phyloP scores from a whole-genome alignment of 2,113 vertebrate species.

The Rhegmatorhina hoffmannsi region DNA sequence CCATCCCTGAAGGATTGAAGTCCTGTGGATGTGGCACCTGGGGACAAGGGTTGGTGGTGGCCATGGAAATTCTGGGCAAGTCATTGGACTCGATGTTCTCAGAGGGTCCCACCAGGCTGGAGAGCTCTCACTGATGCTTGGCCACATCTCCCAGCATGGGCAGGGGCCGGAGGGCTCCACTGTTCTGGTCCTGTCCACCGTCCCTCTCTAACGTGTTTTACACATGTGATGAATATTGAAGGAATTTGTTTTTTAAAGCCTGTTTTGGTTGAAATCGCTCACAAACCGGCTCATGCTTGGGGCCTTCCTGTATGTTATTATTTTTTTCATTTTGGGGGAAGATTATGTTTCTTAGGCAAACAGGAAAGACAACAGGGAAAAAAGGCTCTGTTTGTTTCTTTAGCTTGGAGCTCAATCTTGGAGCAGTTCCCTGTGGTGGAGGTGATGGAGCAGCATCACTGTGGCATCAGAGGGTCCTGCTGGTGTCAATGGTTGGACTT shows the following conservation, averaged over 20 bases:
- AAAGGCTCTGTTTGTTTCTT: conserved; percentile 66
- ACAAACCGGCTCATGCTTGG: conserved; percentile 18
- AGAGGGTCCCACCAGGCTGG: not conserved
- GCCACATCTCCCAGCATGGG: not conserved
- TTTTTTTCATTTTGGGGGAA: conserved; percentile 57
- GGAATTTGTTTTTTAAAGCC: conserved; percentile 66
- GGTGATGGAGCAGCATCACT: rapidly evolving
- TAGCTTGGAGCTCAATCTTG: conserved; percentile 7
- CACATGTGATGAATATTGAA: conserved; percentile 36
- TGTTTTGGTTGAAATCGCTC: conserved; percentile 61
- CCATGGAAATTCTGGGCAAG: not conserved
- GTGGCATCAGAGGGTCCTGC: not conserved
- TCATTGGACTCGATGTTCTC: not conserved
- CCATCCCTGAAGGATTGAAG: not conserved
- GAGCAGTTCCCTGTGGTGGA: not conserved
- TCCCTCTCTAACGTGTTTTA: conserved; percentile 46
- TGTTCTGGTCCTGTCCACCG: not conserved
- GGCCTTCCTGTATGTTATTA: conserved; percentile 62
- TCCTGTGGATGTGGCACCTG: not conserved
- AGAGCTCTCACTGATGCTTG: not conserved
- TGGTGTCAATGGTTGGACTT: not conserved
- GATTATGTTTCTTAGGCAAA: conserved; percentile 66
- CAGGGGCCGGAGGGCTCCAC: not conserved
- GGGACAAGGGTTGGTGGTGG: not conserved
- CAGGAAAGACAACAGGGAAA: conserved; percentile 65